Conservation (phyloP, 2,113 vertebrate species). For the Nycticebus coucang region DNA sequence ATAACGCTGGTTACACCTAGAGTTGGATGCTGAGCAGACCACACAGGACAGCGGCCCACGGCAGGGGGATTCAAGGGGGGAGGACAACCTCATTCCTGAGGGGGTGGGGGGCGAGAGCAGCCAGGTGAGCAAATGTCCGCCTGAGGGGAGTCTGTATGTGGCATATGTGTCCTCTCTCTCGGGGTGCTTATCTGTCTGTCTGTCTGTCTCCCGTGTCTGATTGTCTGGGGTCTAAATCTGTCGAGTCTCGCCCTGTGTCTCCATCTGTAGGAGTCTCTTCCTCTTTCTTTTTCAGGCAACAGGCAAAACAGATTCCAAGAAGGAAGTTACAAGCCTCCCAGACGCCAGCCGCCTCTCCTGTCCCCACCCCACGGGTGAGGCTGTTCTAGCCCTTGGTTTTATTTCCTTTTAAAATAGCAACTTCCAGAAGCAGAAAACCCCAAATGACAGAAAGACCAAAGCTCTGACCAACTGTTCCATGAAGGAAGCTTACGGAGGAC, state of each 20-base stretch:
- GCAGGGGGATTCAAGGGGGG: neutral
- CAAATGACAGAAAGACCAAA: neutral
- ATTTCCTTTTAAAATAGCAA: neutral
- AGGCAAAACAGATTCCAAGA: neutral
- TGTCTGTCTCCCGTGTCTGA: neutral
- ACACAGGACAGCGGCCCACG: accelerated
- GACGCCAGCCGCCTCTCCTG: neutral
- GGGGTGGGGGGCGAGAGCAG: no score
- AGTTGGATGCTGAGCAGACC: accelerated
- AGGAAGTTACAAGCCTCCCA: neutral
- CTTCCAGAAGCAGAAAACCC: neutral
- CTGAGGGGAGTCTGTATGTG: neutral
- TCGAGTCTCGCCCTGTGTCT: neutral
- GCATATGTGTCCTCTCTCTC: neutral
- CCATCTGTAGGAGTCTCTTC: neutral
- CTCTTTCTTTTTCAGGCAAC: neutral
- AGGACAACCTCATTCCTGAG: no score
- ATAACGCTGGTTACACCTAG: neutral
- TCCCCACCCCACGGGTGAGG: neutral
- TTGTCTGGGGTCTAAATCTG: neutral
- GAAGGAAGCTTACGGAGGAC: neutral
- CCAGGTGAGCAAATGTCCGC: no score
- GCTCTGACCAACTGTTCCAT: accelerated
- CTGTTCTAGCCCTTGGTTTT: neutral
- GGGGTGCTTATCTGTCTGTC: neutral